A percentile compares a stretch with the other conserved stretches of the same genome.
phyloP scores from a whole-genome alignment of 2,113 vertebrate genomes.

The Hirundichthys speculiger region DNA sequence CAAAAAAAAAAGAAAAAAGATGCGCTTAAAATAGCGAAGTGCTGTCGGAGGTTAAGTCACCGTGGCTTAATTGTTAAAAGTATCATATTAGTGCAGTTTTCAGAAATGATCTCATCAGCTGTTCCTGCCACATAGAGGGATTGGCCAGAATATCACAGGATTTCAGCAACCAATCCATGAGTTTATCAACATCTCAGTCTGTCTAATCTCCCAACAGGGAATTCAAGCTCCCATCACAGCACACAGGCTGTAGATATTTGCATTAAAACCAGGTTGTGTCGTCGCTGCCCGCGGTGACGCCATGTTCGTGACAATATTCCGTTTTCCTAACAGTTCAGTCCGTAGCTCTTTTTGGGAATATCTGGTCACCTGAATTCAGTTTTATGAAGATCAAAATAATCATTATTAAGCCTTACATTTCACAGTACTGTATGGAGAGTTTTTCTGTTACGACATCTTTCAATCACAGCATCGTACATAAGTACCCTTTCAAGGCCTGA shows the following conservation, averaged over 20 bases:
- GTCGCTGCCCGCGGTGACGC: conserved; percentile 29
- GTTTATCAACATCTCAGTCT: conserved; percentile 58
- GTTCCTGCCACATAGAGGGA: conserved; percentile 3
- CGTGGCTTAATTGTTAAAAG: neutral
- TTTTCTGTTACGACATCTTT: too few species aligned
- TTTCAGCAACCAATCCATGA: conserved; percentile 43
- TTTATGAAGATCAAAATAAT: conserved; percentile 61
- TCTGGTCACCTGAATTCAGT: conserved; percentile 66
- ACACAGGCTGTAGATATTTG: conserved; percentile 66
- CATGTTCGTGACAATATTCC: conserved; percentile 19
- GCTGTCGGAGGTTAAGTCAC: too few species aligned
- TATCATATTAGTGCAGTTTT: conserved; percentile 1
- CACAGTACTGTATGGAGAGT: neutral
- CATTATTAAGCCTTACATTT: conserved; percentile 47
- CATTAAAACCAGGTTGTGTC: conserved; percentile 46
- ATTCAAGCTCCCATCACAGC: conserved; percentile 54
- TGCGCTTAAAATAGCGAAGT: too few species aligned
- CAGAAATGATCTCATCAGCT: conserved; percentile 11
- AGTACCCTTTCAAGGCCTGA: too few species aligned
- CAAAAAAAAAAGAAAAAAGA: too few species aligned
- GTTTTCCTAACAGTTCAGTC: conserved; percentile 23
- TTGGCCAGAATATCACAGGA: conserved; percentile 36
- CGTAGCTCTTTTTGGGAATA: conserved; percentile 34
- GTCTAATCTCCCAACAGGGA: conserved; percentile 56
- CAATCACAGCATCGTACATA: too few species aligned